Percentiles rank a stretch among this genome's conserved stretches.
These are phyloP conservation scores for Gymnoscopelus microlampas DNA, from an alignment of 2,797 vertebrate genomes.

Conservation along the genomic window DNA sequence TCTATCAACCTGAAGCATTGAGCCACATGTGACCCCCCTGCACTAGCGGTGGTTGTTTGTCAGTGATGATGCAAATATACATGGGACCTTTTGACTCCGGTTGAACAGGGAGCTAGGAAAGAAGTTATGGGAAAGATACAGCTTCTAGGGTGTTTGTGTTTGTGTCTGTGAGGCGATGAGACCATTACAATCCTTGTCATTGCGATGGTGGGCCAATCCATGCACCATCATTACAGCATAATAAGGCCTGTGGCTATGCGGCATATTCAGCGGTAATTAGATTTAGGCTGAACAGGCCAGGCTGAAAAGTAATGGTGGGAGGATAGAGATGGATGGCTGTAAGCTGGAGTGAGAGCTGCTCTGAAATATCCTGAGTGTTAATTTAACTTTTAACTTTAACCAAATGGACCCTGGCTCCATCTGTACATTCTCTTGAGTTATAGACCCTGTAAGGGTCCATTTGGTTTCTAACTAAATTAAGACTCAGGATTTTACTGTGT, in stretches of 20 bases:
- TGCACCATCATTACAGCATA: conserved; percentile 63
- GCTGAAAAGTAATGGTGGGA: conserved; percentile 32
- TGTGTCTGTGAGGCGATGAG: conserved; percentile 45
- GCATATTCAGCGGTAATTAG: conserved; percentile 66
- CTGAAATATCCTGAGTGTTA: too few species aligned
- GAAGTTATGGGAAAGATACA: conserved; percentile 24
- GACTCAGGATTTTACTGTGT: too few species aligned
- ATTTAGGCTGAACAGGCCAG: conserved; percentile 44
- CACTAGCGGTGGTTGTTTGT: conserved; percentile 13
- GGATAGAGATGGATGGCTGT: conserved; percentile 34
- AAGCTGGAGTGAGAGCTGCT: conserved; percentile 20
- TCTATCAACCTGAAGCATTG: conserved; percentile 30
- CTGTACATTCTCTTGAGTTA: too few species aligned
- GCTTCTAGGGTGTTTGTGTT: conserved; percentile 33
- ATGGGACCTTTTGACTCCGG: conserved; percentile 43
- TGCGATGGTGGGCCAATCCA: conserved; percentile 61
- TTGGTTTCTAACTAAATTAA: too few species aligned
- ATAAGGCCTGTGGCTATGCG: conserved; percentile 60
- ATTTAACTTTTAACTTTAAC: too few species aligned
- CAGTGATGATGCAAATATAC: conserved; percentile 38
- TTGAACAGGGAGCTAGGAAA: conserved; percentile 22
- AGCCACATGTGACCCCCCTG: conserved; percentile 22
- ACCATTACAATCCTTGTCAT: conserved; percentile 65
- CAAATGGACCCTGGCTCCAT: too few species aligned
- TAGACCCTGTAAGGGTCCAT: too few species aligned